These are phyloP conservation scores for Bovichtus variegatus DNA, from an alignment of 2,797 vertebrate species.

Conservation along the genomic window DNA sequence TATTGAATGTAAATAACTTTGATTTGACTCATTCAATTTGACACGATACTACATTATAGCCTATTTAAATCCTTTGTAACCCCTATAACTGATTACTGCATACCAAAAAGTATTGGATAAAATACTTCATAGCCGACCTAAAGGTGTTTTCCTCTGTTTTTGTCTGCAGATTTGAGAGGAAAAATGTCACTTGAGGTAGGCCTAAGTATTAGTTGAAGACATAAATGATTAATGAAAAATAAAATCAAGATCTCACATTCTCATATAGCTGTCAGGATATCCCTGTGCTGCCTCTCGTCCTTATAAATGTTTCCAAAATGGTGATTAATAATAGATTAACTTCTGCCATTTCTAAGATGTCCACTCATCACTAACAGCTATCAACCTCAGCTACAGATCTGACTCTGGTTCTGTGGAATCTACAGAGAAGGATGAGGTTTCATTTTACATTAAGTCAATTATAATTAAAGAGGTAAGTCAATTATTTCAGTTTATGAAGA, in stretches of 20 bases:
- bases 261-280: conserved; percentile 55
- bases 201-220: conserved; percentile 20
- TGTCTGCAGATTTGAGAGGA: not conserved
- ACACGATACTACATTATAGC: not conserved
- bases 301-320: conserved; percentile 68
- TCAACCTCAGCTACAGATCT: conserved; percentile 39
- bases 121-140: not conserved
- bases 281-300: conserved; percentile 34
- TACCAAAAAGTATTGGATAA: not conserved
- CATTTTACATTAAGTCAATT: not conserved
- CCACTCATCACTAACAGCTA: conserved; percentile 61
- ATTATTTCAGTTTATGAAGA: not conserved
- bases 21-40: not conserved
- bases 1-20: not conserved
- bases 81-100: not conserved
- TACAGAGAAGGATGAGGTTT: not conserved
- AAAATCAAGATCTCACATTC: conserved; percentile 41
- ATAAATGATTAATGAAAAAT: conserved; percentile 44
- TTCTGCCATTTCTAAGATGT: conserved; percentile 66
- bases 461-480: not conserved
- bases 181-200: not conserved
- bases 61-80: not conserved
- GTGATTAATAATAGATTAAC: conserved; percentile 85
- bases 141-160: not conserved
- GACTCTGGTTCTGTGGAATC: not conserved